These are phyloP conservation scores for Xylocampa areola DNA, from an alignment of 2,888 invertebrate genomes.

Conservation along the genomic window DNA sequence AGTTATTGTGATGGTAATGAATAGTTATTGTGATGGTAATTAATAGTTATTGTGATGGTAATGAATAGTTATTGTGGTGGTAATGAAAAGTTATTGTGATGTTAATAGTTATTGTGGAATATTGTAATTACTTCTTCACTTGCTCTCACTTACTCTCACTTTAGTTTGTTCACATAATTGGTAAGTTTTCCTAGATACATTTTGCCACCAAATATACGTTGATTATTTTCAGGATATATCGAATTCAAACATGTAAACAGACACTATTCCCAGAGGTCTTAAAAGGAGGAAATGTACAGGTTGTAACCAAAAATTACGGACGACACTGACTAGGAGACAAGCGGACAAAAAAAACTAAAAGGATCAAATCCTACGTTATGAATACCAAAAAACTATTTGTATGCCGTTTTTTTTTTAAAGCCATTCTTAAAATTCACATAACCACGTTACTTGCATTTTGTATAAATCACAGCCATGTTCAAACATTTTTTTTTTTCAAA, in stretches of 20 bases:
- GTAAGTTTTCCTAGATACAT: not conserved
- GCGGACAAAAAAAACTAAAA: not conserved
- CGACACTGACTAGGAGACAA: not conserved
- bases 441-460: too few relatives aligned
- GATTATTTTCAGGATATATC: not conserved
- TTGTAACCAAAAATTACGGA: constrained; percentile 2
- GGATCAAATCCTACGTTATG: constrained; percentile 1
- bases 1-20: too few relatives aligned
- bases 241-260: not conserved
- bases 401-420: constrained; percentile 1
- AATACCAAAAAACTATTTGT: constrained; percentile 5
- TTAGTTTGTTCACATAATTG: too few relatives aligned
- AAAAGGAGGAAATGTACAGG: constrained; percentile 9
- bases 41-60: too few relatives aligned
- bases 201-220: not conserved
- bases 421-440: not conserved
- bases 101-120: too few relatives aligned
- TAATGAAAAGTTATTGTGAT: too few relatives aligned
- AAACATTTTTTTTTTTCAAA: too few relatives aligned
- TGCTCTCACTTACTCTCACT: too few relatives aligned
- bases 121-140: too few relatives aligned
- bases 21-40: too few relatives aligned
- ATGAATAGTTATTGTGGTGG: too few relatives aligned
- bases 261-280: not conserved
- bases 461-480: too few relatives aligned